phyloP scores from a whole-genome alignment of 1,140 invertebrate species.

The Cotesia vestalis region DNA sequence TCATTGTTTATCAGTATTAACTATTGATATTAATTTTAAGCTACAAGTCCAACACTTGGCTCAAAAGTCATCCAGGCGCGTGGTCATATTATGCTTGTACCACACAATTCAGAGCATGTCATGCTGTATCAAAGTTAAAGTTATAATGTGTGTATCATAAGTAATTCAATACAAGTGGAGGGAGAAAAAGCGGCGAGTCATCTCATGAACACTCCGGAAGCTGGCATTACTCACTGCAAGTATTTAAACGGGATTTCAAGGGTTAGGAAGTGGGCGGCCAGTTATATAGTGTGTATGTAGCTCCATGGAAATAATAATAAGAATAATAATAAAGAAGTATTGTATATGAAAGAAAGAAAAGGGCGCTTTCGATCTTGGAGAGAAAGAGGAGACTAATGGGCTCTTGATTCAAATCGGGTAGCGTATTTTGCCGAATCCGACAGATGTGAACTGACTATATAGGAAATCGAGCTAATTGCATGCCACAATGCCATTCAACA shows the following conservation, averaged over 20 bases:
- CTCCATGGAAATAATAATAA: conserved; percentile 18
- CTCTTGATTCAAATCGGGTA: conserved; percentile 17
- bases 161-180: background rate
- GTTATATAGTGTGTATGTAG: conserved; percentile 16
- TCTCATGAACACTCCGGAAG: conserved; percentile 57
- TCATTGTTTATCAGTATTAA: conserved; percentile 14
- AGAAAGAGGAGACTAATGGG: too few relatives aligned
- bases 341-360: conserved; percentile 32
- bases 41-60: background rate
- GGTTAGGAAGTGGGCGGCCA: conserved; percentile 56
- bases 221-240: conserved; percentile 59
- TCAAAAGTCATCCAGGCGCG: background rate
- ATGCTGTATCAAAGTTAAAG: too few relatives aligned
- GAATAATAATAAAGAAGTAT: too few relatives aligned
- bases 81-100: background rate
- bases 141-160: too few relatives aligned
- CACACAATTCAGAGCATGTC: too few relatives aligned
- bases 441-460: conserved; percentile 49
- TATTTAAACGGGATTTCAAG: conserved; percentile 52
- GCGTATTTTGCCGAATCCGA: conserved; percentile 27
- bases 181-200: conserved; percentile 29
- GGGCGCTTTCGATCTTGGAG: conserved; percentile 42
- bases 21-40: background rate
- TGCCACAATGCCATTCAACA: background rate
- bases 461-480: conserved; percentile 43